Evolutionary conservation across 1,140 invertebrate genomes (phyloP).

Genomic region (Phortica variegata): DNA sequence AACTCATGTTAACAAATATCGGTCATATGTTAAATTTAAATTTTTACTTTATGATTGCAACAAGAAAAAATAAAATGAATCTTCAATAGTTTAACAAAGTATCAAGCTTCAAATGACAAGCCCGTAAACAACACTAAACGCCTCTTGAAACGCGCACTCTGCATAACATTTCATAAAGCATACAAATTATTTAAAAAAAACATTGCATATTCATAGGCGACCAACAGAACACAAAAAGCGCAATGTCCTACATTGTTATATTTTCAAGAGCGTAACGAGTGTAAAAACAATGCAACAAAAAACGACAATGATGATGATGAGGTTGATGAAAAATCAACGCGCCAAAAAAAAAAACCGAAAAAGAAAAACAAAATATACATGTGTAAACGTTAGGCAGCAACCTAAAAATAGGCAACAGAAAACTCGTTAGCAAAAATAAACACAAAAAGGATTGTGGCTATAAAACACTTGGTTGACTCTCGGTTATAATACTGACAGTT

Average conservation of each 20-base stretch:
- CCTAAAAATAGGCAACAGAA: slow-evolving; percentile 3
- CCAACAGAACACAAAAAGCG: slow-evolving; percentile 32
- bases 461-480: slow-evolving; percentile 52
- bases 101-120: no score
- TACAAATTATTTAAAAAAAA: no score
- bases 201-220: slow-evolving; percentile 41
- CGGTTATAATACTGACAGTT: slow-evolving; percentile 56
- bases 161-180: no score
- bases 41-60: no score
- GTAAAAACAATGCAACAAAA: not conserved
- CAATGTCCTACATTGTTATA: slow-evolving; percentile 7
- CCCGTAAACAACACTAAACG: no score
- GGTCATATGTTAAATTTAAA: no score
- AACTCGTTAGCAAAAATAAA: not conserved
- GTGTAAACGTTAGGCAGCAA: not conserved
- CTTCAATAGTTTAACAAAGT: no score
- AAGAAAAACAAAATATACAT: slow-evolving; percentile 9
- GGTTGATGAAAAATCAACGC: not conserved
- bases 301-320: not conserved
- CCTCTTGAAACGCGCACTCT: no score
- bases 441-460: slow-evolving; percentile 21
- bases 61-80: no score
- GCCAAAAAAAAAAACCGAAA: not conserved
- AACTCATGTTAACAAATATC: no score
- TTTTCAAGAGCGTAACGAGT: slow-evolving; percentile 17